These are phyloP conservation scores for Coracopsis vasa DNA, from an alignment of 2,113 vertebrate species.

Conservation along the genomic window DNA sequence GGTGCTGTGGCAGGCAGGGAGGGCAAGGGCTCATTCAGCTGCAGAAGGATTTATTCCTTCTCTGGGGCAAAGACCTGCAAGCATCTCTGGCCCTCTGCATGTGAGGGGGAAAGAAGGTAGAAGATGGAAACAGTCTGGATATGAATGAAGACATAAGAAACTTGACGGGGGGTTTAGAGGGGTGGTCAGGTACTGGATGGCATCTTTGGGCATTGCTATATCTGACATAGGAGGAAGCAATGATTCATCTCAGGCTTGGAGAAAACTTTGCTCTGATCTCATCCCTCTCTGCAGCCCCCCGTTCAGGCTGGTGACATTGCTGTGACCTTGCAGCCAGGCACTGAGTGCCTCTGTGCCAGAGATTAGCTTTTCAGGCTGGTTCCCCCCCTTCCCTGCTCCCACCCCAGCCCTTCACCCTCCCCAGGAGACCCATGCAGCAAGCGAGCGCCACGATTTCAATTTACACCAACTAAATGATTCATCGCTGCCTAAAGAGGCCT, in stretches of 20 bases:
- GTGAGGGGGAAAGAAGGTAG: neutral
- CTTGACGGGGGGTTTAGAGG: fast-evolving
- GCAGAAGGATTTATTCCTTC: neutral
- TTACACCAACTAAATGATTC: slow-evolving; percentile 82
- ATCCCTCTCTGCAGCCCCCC: fast-evolving
- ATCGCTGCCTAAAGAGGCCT: slow-evolving; percentile 44
- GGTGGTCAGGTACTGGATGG: neutral
- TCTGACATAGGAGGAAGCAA: neutral
- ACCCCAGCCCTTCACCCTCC: neutral
- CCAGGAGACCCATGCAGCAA: slow-evolving; percentile 64
- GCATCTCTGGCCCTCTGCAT: neutral
- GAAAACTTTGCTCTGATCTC: neutral
- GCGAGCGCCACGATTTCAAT: slow-evolving; percentile 79
- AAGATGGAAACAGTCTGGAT: neutral
- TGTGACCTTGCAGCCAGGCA: slow-evolving; percentile 39
- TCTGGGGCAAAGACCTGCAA: neutral
- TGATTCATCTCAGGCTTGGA: neutral
- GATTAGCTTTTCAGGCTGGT: slow-evolving; percentile 40
- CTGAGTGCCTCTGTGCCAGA: slow-evolving; percentile 55
- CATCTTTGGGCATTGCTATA: neutral
- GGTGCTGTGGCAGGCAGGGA: neutral
- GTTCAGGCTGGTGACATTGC: neutral
- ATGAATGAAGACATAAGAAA: neutral
- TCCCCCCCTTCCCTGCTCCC: neutral
- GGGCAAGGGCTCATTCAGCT: neutral